These are phyloP conservation scores for Chironomus tentans DNA, from an alignment of 2,888 invertebrate species.

Conservation along the genomic window DNA sequence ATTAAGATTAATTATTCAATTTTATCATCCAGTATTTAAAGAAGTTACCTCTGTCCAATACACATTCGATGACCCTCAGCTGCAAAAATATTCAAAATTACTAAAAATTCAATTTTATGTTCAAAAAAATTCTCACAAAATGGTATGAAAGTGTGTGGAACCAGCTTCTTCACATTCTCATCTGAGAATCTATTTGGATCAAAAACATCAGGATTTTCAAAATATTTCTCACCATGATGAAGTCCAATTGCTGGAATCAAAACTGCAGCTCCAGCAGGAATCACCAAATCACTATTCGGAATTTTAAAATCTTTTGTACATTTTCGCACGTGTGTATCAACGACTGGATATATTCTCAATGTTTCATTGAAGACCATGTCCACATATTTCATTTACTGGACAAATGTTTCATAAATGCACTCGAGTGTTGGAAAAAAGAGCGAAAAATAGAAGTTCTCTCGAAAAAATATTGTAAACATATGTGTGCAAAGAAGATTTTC, in stretches of 20 bases:
- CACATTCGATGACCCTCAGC: constrained; percentile 27
- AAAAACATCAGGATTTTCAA: constrained; percentile 39
- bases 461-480: too few relatives aligned
- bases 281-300: constrained; percentile 39
- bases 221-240: constrained; percentile 40
- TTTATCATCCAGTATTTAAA: too few relatives aligned
- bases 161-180: constrained; percentile 34
- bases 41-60: constrained; percentile 4
- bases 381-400: constrained; percentile 37
- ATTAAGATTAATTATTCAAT: too few relatives aligned
- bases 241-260: constrained; percentile 34
- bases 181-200: constrained; percentile 40
- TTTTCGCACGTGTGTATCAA: not conserved
- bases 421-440: too few relatives aligned
- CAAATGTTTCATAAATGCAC: too few relatives aligned
- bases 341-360: constrained; percentile 38
- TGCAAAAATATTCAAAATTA: not conserved
- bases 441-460: too few relatives aligned
- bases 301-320: constrained; percentile 41
- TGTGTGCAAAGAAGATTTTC: too few relatives aligned
- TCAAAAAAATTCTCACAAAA: not conserved
- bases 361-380: constrained; percentile 41
- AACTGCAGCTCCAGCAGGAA: constrained; percentile 39
- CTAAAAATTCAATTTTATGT: not conserved
- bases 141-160: not conserved